phyloP scores from a whole-genome alignment of 2,888 invertebrate species.

The Allophyes oxyacanthae region DNA sequence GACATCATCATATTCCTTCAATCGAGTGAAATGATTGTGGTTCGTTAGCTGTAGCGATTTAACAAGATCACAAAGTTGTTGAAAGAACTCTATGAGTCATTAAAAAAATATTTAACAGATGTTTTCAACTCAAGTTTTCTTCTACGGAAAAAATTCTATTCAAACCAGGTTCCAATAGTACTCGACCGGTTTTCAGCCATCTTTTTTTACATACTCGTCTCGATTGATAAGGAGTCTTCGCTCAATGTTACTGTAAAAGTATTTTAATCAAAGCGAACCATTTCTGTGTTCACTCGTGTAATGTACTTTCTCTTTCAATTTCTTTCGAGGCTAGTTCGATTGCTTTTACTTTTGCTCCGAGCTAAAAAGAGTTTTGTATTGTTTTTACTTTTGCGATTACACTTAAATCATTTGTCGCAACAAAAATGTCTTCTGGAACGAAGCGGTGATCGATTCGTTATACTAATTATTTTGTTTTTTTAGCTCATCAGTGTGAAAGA shows the following conservation, averaged over 20 bases:
- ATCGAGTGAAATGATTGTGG: too few relatives aligned
- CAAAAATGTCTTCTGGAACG: slow-evolving; percentile 33
- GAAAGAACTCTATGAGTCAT: too few relatives aligned
- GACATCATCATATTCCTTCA: too few relatives aligned
- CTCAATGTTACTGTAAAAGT: slow-evolving; percentile 55
- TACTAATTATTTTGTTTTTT: slow-evolving; percentile 42
- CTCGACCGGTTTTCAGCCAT: slow-evolving; percentile 40
- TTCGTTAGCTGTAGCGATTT: too few relatives aligned
- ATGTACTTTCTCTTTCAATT: slow-evolving; percentile 67
- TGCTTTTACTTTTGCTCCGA: slow-evolving; percentile 65
- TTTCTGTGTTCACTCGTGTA: slow-evolving; percentile 57
- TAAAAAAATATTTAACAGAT: too few relatives aligned
- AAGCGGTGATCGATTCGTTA: slow-evolving; percentile 27
- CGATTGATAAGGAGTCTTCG: slow-evolving; percentile 52
- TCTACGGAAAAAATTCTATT: slow-evolving; percentile 17
- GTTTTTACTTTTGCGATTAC: slow-evolving; percentile 65
- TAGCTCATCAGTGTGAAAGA: slow-evolving; percentile 19
- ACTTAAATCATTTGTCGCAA: slow-evolving; percentile 55
- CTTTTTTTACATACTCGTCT: slow-evolving; percentile 50
- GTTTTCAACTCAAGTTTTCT: slow-evolving; percentile 8
- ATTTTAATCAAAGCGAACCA: slow-evolving; percentile 66
- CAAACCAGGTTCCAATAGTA: slow-evolving; percentile 21
- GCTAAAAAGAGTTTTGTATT: slow-evolving; percentile 64
- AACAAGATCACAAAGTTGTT: too few relatives aligned
- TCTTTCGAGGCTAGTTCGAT: slow-evolving; percentile 64